phyloP scores from a whole-genome alignment of 2,888 invertebrate genomes.

The Drosophila colorata region DNA sequence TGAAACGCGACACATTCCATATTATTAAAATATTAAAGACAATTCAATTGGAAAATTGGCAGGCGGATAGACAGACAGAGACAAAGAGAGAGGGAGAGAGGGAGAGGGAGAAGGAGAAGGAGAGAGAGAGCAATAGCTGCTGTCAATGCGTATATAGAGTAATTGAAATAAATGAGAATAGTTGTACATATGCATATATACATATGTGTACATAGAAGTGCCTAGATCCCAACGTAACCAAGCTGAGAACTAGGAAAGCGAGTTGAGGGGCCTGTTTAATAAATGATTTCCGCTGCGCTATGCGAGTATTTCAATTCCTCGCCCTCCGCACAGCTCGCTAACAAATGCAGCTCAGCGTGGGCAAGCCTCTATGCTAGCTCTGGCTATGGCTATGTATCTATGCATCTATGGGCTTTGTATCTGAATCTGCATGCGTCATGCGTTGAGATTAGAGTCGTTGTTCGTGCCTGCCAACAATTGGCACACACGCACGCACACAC shows the following conservation, averaged over 20 bases:
- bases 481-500: slow-evolving; percentile 13
- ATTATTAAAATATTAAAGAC: slow-evolving; percentile 79
- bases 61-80: slow-evolving; percentile 47
- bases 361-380: slow-evolving; percentile 31
- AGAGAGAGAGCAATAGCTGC: slow-evolving; percentile 11
- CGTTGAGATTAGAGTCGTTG: slow-evolving; percentile 67
- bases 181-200: slow-evolving; percentile 16
- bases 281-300: slow-evolving; percentile 71
- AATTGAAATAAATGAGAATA: slow-evolving; percentile 77
- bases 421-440: slow-evolving; percentile 64
- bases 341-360: slow-evolving; percentile 53
- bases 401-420: slow-evolving; percentile 16
- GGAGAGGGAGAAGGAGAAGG: not conserved
- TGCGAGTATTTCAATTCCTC: slow-evolving; percentile 10
- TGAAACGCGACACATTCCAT: slow-evolving; percentile 47
- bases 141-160: slow-evolving; percentile 64
- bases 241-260: not conserved
- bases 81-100: not conserved
- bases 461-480: slow-evolving; percentile 75
- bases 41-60: slow-evolving; percentile 81
- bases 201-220: not conserved
- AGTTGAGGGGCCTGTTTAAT: slow-evolving; percentile 60
- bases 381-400: slow-evolving; percentile 14
- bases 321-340: slow-evolving; percentile 1
- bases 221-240: not conserved